Base-by-base conservation (phyloP, 2,113 vertebrate genomes). In the Solea solea region DNA sequence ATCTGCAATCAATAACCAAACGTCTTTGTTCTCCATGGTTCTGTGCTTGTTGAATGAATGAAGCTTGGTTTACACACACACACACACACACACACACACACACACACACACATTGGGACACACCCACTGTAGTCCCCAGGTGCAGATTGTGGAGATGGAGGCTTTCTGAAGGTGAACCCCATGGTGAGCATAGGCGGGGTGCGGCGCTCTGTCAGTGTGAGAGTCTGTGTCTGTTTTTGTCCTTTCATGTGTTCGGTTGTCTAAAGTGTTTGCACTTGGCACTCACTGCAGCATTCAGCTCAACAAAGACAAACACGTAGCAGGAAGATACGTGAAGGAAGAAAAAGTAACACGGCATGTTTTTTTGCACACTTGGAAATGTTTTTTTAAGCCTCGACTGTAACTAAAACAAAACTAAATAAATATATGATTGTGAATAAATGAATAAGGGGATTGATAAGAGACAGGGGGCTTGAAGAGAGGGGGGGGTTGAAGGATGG, bases 81-180 rank as follows among this genome's bases (percentile, higher is more conserved):
- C 44, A 59, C 7, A 45, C 27, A 45, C 48, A 28, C 50, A 61
- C 51, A 61, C 44, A 59, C 7, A 45, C 27, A 67, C 50, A 61
- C 21, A 61, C 39, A 61, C 21, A 55, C 11, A 42, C 34, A 42
- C 52, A 64, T 7, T 7, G 48, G 74, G 74, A 81, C 78, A 85
- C 76, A 6, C 85, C 83, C 82, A 70, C 62, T 12, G 0, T 7
- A 41, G 60, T 85, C 81, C 86, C 85, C 84, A 83, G 87, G 76
- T 87, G 86, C 69, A 7, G 64, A 69, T 75, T 76, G 80, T 65
- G 56, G 78, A 89, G 67, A 82, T 72, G 63, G 63, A 83, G 64
- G 65, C 83, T 80, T 74, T 89, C 58, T 89, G 89, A 90, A 89
- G 85, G 86, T 90, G 85, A 90, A 84, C 82, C 89, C 86, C 85